Evolutionary conservation across 2,888 invertebrate species (phyloP), one percentile per base, ranked within the genome.

Genomic region (Bedellia somnulentella): DNA sequence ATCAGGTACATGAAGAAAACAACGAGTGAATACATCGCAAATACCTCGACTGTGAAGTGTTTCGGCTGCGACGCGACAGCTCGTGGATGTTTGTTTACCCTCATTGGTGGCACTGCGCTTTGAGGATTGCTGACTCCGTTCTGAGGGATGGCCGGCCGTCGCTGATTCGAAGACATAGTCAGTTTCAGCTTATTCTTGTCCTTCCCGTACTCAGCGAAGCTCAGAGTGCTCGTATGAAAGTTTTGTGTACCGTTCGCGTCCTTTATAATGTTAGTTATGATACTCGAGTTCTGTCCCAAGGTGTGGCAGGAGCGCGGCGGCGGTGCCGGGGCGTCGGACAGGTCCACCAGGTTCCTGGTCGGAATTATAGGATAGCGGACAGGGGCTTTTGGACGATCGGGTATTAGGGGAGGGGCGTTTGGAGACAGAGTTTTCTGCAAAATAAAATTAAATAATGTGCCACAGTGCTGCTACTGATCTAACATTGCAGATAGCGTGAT

Each of bases 361-460:
- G 64, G 67, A 45, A 71, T 52, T 27, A 71, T 70, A 44, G 70
- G 75, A 45, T 73, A 73, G 41, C 62, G 66, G 49, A 51, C 49
- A 42, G 63, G 60, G 50, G 53, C 52, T 48, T 56, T 58, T 52
- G 61, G 77, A 52, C 60, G 71, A 58, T 55, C 70, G 52, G 67
- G 66, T 60, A 68, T 55, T 56, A 66, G 60, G 52, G 71, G 70
- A 48, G 70, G 68, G 46, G 56, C 45, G 44, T 59, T 55, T 54
- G 70, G 63, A 46, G 71, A 59, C 58, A 66, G 48, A 54, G 70
- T 68, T 53, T 59, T 70, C 73, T 75, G 73, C 50, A 71, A 75
- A 68, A 64, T 46, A 66, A 68, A 70, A 66, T 54, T 39, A 38
- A 54, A 67, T 60, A 55, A 61, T 68, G 70, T 64, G 70, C 66